A percentile compares a stretch with the other conserved stretches of the same genome.
These are phyloP conservation scores for Syngnathus rostellatus DNA, from an alignment of 2,797 vertebrate species.

Conservation along the genomic window DNA sequence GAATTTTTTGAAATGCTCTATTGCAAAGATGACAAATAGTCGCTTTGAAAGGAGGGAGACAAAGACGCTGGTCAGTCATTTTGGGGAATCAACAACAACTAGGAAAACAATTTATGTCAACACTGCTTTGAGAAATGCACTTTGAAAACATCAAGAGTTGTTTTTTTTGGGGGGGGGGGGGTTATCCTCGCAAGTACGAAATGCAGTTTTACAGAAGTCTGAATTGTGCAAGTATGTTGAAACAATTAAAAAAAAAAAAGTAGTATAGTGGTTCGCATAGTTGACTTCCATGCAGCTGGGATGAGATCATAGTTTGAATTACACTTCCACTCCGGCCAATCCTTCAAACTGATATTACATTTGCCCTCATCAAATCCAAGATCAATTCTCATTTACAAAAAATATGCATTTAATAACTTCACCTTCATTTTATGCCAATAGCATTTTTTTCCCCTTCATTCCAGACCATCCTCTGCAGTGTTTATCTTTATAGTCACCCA, in stretches of 20 bases:
- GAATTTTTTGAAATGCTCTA: slow-evolving; percentile 74
- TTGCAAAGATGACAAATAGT: slow-evolving; percentile 74
- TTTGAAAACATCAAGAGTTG: background rate
- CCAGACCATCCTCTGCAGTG: slow-evolving; percentile 4
- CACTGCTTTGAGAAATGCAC: background rate
- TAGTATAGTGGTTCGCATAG: background rate
- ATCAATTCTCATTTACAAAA: slow-evolving; percentile 12
- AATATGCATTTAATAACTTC: slow-evolving; percentile 13
- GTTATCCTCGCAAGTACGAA: background rate
- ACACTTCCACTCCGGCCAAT: slow-evolving; percentile 6
- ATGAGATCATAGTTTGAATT: slow-evolving; percentile 11
- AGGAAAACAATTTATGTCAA: background rate
- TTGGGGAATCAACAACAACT: slow-evolving; percentile 13
- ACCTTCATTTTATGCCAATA: slow-evolving; percentile 22
- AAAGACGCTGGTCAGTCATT: slow-evolving; percentile 30
- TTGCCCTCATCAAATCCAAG: slow-evolving; percentile 17
- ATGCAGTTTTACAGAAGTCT: too few relatives aligned
- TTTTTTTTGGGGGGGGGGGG: background rate
- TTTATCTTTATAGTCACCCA: slow-evolving; percentile 9
- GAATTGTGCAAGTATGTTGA: background rate
- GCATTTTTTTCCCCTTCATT: slow-evolving; percentile 15
- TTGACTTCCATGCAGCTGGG: too few relatives aligned
- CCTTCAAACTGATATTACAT: slow-evolving; percentile 24
- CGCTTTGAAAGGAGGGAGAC: slow-evolving; percentile 62
- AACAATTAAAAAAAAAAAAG: background rate